Conservation (phyloP, 2,113 vertebrate genomes). For the Amazona vittata region DNA sequence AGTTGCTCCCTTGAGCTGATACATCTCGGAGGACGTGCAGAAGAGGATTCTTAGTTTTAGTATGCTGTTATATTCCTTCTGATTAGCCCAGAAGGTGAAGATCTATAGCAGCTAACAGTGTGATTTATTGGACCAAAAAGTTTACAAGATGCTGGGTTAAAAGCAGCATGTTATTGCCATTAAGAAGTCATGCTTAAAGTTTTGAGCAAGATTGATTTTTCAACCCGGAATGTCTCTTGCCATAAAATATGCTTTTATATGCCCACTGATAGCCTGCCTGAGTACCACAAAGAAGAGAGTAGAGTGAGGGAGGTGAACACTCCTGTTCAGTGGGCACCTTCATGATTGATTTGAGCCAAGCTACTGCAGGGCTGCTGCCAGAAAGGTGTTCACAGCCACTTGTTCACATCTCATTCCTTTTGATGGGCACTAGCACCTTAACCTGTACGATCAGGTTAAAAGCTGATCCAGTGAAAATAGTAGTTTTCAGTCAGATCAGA, state of each 20-base stretch:
- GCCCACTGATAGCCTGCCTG: not conserved
- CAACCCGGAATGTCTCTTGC: not conserved
- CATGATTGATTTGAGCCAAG: not conserved
- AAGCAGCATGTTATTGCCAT: fast-evolving
- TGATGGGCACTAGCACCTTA: not conserved
- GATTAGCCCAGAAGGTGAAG: not conserved
- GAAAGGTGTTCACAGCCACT: not conserved
- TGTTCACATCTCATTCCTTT: not conserved
- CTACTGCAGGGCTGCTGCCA: not conserved
- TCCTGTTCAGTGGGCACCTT: not conserved
- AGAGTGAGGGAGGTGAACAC: not conserved
- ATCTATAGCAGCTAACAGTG: not conserved
- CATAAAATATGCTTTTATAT: not conserved
- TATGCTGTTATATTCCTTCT: not conserved
- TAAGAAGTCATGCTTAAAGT: not conserved
- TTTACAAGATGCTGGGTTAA: not conserved
- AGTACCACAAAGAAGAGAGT: not conserved
- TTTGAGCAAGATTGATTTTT: not conserved
- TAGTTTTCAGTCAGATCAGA: not conserved
- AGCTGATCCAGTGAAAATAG: not conserved
- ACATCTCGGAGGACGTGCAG: not conserved
- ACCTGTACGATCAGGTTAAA: not conserved
- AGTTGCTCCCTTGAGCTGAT: not conserved
- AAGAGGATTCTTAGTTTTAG: not conserved
- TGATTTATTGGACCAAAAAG: not conserved